These are phyloP conservation scores for Pollenia angustigena DNA, from an alignment of 2,888 invertebrate genomes.

Conservation along the genomic window DNA sequence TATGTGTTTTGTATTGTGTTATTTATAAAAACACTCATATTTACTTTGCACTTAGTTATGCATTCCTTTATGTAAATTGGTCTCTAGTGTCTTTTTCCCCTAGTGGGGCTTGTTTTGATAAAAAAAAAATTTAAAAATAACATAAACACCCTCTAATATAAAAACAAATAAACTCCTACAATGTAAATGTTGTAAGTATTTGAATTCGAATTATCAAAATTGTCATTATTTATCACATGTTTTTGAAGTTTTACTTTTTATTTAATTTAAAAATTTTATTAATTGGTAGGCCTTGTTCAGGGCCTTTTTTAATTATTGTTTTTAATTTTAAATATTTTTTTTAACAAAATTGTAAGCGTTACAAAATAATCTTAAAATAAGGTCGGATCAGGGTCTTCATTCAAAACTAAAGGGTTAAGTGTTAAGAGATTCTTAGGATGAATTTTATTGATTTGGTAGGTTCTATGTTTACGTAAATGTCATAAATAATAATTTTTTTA, in stretches of 20 bases:
- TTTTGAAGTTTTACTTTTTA: not conserved
- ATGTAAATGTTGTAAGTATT: not conserved
- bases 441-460: too few relatives aligned
- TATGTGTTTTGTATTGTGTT: conserved; percentile 8
- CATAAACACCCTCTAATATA: not conserved
- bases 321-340: too few relatives aligned
- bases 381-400: too few relatives aligned
- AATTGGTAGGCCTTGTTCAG: not conserved
- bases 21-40: conserved; percentile 26
- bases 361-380: too few relatives aligned
- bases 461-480: too few relatives aligned
- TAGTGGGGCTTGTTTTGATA: conserved; percentile 56
- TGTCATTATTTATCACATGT: conserved; percentile 21
- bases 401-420: too few relatives aligned
- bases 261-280: not conserved
- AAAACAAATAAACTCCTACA: not conserved
- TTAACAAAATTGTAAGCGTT: too few relatives aligned
- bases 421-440: too few relatives aligned
- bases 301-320: too few relatives aligned
- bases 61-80: conserved; percentile 72
- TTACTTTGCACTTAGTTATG: conserved; percentile 48
- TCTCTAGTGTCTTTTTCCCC: conserved; percentile 67
- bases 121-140: conserved; percentile 1
- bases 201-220: conserved; percentile 38
- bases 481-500: too few relatives aligned